Percentiles rank a stretch among this genome's conserved stretches.
These are phyloP conservation scores for Ectobius pallidus DNA, from an alignment of 2,888 invertebrate species.

Conservation along the genomic window DNA sequence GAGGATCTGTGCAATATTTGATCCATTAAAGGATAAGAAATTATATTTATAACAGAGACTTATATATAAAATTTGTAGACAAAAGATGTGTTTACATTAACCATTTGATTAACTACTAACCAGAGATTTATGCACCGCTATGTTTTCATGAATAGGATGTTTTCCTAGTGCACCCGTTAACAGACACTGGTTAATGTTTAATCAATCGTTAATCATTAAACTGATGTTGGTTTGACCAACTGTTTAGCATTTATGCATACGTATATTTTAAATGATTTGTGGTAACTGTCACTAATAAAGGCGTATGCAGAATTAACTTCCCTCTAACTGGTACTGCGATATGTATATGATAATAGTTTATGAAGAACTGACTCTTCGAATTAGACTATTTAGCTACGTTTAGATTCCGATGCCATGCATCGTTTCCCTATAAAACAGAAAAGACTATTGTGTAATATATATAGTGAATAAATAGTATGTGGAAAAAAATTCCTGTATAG, in stretches of 20 bases:
- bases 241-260: background rate
- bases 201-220: conserved; percentile 15
- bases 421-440: background rate
- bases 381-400: background rate
- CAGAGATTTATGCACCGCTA: conserved; percentile 20
- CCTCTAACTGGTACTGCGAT: conserved; percentile 6
- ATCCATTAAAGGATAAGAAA: conserved; percentile 15
- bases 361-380: background rate
- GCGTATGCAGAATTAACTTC: background rate
- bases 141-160: conserved; percentile 13
- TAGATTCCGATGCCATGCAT: conserved; percentile 12
- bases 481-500: conserved; percentile 12
- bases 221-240: conserved; percentile 4
- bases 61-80: conserved; percentile 14
- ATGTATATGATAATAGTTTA: background rate
- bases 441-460: conserved; percentile 1
- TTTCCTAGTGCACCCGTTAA: conserved; percentile 22
- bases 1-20: conserved; percentile 23
- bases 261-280: background rate
- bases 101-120: conserved; percentile 21
- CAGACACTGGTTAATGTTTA: conserved; percentile 20
- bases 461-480: background rate
- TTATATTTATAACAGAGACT: conserved; percentile 28
- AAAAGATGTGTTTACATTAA: conserved; percentile 13
- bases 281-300: background rate